Base-by-base conservation (phyloP, 2,113 vertebrate genomes). In the Solea senegalensis region DNA sequence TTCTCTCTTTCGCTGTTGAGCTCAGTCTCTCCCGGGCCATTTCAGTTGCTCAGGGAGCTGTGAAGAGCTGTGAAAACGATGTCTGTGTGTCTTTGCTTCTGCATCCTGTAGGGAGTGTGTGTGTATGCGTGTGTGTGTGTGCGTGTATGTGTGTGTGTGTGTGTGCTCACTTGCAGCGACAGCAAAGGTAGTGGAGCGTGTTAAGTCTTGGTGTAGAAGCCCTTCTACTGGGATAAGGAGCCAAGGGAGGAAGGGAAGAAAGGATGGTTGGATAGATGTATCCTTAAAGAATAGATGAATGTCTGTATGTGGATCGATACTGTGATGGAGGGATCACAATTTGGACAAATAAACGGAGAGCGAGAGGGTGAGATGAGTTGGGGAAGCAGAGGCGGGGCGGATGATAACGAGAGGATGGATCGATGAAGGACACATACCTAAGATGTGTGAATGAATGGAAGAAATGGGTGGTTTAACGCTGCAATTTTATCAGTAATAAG, bases 61-160 rank as follows among this genome's bases (percentile, higher is more conserved):
- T 88, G 86, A 88, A 89, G 84, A 87, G 82, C 87, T 88, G 88
- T 87, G 86, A 89, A 90, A 90, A 84, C 72, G 64, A 83, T 79
- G 84, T 83, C 76, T 78, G 78, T 81, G 80, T 76, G 80, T 82
- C 80, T 86, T 82, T 74, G 72, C 57, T 39, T 76, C 76, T 54
- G 61, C 76, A 72, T 84, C 75, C 83, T 86, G 69, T 73, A 54
- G 87, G 80, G 84, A 84, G 74, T 45, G 78, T 49, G 54, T 80
- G 41, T 76, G 41, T 69, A 50, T 69, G 50, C 56, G 62, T 52
- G 67, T 59, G 65, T 44, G 46, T 48, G 63, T 48, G 67, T 46
- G 40, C 49, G 66, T 53, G 46, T 26, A 52, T 59, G 48, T 66
- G 34, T 34, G 34, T 34, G 34, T 34, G 34, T 34, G 34, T 34